These are phyloP conservation scores for Malaclemys terrapin DNA, from an alignment of 2,113 vertebrate genomes.

Conservation along the genomic window DNA sequence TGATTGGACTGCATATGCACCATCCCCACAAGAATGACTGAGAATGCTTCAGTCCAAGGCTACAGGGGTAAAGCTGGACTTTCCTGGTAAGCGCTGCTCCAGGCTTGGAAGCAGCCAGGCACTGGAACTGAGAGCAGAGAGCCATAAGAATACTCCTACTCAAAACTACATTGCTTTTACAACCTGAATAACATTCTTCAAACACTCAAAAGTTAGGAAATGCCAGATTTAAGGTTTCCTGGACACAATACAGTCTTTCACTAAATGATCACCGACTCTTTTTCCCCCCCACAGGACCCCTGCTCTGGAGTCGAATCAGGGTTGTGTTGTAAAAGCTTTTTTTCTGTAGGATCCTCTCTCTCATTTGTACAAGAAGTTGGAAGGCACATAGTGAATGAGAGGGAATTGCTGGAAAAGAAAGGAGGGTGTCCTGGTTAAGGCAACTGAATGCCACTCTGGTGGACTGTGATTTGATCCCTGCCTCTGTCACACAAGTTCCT, in stretches of 20 bases:
- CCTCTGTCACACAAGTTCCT: too few species aligned
- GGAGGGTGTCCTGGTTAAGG: too few species aligned
- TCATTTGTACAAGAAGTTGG: too few species aligned
- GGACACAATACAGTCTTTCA: background rate
- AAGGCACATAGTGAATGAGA: too few species aligned
- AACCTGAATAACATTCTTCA: too few species aligned
- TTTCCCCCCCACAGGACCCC: background rate
- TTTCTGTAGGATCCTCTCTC: too few species aligned
- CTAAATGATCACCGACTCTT: background rate
- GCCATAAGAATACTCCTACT: background rate
- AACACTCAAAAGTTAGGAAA: background rate
- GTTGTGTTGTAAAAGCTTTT: too few species aligned
- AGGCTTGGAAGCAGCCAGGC: background rate
- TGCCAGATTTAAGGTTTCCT: background rate
- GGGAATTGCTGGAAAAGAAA: too few species aligned
- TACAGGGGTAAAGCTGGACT: constrained; percentile 17
- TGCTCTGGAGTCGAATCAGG: background rate
- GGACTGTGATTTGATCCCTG: too few species aligned
- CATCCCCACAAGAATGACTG: background rate
- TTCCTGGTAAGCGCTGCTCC: background rate
- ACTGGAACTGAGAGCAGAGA: background rate
- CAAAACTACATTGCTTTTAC: background rate
- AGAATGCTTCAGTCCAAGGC: background rate
- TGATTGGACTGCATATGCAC: background rate
- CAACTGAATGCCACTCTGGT: too few species aligned